Evolutionary conservation across 1,140 invertebrate species (phyloP).

Genomic region (Acyrthosiphon pisum): DNA sequence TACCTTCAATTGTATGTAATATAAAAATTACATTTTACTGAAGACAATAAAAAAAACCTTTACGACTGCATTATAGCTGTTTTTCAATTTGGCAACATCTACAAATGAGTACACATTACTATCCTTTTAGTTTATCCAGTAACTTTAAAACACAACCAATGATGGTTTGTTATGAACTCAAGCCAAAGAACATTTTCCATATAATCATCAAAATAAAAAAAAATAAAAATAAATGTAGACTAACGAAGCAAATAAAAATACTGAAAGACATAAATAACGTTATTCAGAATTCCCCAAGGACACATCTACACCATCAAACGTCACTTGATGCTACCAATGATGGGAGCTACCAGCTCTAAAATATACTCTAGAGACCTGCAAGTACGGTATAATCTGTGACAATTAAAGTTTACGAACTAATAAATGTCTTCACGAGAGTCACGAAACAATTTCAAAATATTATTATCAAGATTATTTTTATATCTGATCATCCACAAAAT

Average conservation of each 20-base stretch:
- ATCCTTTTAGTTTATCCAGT: not conserved
- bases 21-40: not conserved
- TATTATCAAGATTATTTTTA: not conserved
- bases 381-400: not conserved
- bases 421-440: not conserved
- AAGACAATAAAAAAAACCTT: not conserved
- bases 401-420: not conserved
- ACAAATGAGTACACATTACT: not conserved
- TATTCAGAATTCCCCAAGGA: not conserved
- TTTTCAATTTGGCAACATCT: not conserved
- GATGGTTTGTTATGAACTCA: not conserved
- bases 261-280: not conserved
- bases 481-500: not conserved
- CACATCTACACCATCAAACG: not conserved
- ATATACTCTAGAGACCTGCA: not conserved
- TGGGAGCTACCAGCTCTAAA: not conserved
- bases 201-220: not conserved
- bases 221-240: not conserved
- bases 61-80: not conserved
- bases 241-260: not conserved
- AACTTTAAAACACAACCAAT: not conserved
- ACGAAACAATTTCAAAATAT: not conserved
- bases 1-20: not conserved
- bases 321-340: not conserved
- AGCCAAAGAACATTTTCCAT: not conserved